phyloP scores from a whole-genome alignment of 2,113 vertebrate species.

The Phodopus roborovskii region DNA sequence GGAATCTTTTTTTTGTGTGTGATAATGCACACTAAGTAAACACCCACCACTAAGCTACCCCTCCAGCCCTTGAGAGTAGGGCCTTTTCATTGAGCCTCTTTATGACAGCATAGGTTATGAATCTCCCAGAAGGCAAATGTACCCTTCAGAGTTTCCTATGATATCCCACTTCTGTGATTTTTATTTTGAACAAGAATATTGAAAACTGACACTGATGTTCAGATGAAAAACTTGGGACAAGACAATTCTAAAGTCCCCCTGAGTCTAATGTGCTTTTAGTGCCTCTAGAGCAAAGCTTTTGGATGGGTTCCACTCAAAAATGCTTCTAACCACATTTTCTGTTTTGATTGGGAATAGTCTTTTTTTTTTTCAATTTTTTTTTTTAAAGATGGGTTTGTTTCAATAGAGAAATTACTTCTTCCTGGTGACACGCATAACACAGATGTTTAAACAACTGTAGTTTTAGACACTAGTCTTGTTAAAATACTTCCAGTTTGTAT shows the following conservation, averaged over 20 bases:
- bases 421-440: slow-evolving; percentile 75
- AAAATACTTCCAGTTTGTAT: slow-evolving; percentile 72
- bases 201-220: slow-evolving; percentile 53
- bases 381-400: slow-evolving; percentile 74
- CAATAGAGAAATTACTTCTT: slow-evolving; percentile 76
- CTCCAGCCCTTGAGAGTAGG: background rate
- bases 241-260: slow-evolving; percentile 33
- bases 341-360: slow-evolving; percentile 73
- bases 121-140: slow-evolving; percentile 17
- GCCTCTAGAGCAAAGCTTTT: slow-evolving; percentile 65
- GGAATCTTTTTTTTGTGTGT: slow-evolving; percentile 23
- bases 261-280: slow-evolving; percentile 26
- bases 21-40: background rate
- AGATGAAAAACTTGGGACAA: slow-evolving; percentile 48
- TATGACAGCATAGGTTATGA: background rate
- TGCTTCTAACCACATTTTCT: slow-evolving; percentile 69
- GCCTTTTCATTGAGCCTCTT: slow-evolving; percentile 22
- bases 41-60: background rate
- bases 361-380: background rate
- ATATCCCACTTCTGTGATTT: slow-evolving; percentile 12
- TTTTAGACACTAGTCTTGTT: slow-evolving; percentile 77
- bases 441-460: slow-evolving; percentile 80
- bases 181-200: slow-evolving; percentile 49
- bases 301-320: slow-evolving; percentile 69
- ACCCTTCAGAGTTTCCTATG: background rate